Conservation (phyloP, 2,113 vertebrate genomes). For the Tychaedon coryphoeus region DNA sequence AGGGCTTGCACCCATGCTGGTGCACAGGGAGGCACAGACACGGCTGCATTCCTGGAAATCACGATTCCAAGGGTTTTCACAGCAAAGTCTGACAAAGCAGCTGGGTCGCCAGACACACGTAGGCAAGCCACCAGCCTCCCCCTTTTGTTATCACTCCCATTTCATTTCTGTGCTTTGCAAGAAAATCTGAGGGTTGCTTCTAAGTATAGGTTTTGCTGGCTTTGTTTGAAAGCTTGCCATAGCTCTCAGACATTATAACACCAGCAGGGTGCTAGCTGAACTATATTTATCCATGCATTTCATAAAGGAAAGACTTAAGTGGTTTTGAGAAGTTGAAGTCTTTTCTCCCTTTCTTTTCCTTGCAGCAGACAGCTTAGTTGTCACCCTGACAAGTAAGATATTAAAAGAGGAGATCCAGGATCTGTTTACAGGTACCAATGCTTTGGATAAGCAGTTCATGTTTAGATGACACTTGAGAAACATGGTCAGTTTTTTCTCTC, state of each 20-base stretch:
- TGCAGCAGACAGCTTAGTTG: constrained; percentile 36
- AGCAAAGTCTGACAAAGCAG: neutral
- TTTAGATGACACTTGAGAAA: neutral
- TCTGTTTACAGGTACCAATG: neutral
- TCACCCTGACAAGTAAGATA: constrained; percentile 4
- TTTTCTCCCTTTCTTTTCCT: neutral
- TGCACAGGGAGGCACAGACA: neutral
- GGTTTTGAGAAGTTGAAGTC: neutral
- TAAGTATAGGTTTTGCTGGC: constrained; percentile 29
- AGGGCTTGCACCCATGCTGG: neutral
- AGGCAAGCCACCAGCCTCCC: neutral
- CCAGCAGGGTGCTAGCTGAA: constrained; percentile 23
- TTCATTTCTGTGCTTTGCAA: neutral
- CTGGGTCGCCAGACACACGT: neutral
- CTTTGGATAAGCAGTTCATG: neutral
- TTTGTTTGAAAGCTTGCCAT: constrained; percentile 34
- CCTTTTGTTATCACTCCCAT: neutral
- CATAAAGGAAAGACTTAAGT: constrained; percentile 48
- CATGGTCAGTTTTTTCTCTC: neutral
- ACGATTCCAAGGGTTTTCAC: neutral
- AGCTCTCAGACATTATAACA: constrained; percentile 25
- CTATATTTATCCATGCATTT: constrained; percentile 69
- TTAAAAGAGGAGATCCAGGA: neutral
- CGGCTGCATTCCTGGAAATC: constrained; percentile 29
- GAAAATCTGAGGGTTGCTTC: constrained; percentile 19